phyloP scores from a whole-genome alignment of 2,113 vertebrate species.

The Falco punctatus region DNA sequence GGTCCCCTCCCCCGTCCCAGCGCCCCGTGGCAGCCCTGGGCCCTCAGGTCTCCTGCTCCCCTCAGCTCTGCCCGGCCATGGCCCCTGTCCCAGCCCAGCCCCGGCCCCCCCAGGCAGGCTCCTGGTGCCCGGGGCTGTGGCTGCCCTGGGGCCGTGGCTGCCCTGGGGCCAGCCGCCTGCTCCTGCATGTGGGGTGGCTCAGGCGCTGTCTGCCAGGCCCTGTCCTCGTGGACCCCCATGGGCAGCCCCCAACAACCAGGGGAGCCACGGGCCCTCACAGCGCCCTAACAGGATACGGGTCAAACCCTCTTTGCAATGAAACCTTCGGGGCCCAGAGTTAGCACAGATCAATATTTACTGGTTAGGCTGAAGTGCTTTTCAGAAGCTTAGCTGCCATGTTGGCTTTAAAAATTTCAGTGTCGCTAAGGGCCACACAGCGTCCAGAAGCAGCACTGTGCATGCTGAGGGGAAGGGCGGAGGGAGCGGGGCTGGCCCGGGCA shows the following conservation, averaged over 20 bases:
- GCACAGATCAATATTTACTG: background rate
- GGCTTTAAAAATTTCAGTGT: background rate
- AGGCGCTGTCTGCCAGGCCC: background rate
- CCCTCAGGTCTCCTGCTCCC: background rate
- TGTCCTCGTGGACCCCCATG: too few species aligned
- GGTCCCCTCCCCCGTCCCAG: background rate
- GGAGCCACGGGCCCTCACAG: background rate
- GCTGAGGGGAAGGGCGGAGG: background rate
- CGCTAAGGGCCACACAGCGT: background rate
- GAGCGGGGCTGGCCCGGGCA: fast-evolving
- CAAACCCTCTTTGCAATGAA: background rate
- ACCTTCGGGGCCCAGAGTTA: background rate
- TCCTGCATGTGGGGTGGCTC: background rate
- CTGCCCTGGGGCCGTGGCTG: background rate
- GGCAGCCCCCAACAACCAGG: fast-evolving
- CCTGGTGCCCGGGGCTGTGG: background rate
- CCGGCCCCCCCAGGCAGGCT: background rate
- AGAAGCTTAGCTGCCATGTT: background rate
- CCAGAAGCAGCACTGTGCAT: background rate
- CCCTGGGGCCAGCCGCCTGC: background rate
- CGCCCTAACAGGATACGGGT: fast-evolving
- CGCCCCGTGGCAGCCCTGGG: background rate
- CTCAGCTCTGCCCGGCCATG: fast-evolving
- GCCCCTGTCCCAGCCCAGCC: fast-evolving
- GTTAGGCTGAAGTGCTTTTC: background rate